Base-by-base conservation (phyloP, 2,113 vertebrate genomes). In the Columba janthina region DNA sequence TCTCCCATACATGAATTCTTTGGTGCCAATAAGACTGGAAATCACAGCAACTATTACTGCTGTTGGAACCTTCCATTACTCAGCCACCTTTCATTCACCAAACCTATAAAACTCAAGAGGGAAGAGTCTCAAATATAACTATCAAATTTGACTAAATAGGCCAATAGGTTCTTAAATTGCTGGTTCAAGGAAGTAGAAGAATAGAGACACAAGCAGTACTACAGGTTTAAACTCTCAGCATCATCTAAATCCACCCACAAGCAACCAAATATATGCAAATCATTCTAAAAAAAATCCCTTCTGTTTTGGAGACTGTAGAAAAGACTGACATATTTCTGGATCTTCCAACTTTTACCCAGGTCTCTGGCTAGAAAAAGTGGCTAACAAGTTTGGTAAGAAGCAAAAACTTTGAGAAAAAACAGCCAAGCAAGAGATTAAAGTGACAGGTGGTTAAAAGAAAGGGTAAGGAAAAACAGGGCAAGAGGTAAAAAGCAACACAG, bases 161-260 rank as follows among this genome's bases (percentile, higher is more conserved):
- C 65, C 53, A 95, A 81, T 61, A 75, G 57, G 73, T 81, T 92
- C 42, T 75, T 78, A 78, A 78, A 93, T 82, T 78, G 91, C 34
- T 71, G 44, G 76, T 85, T 94, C 56, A 61, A 90, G 80, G 85
- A 96, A 93, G 80, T 42, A 71, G 31, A 81, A 74, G 61, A 70
- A 65, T 11, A 83, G 58, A 93, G 7, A 79, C 38, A 74, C 25
- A 92, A 84, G 89, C 57, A 86, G 89, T 57, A 86, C 60, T 90
- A 92, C 88, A 93, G 76, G 93, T 93, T 95, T 96, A 84, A 94
- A 89, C 22, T 70, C 72, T 73, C 48, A 92, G 53, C 16, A 86
- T 83, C 65, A 86, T 38, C 73, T 42, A 71, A 84, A 92, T 75
- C 24, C 69, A 89, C 75, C 73, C 91, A 93, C 65, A 87, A 86